phyloP scores from a whole-genome alignment of 2,888 invertebrate species.

The Prosapia bicincta region DNA sequence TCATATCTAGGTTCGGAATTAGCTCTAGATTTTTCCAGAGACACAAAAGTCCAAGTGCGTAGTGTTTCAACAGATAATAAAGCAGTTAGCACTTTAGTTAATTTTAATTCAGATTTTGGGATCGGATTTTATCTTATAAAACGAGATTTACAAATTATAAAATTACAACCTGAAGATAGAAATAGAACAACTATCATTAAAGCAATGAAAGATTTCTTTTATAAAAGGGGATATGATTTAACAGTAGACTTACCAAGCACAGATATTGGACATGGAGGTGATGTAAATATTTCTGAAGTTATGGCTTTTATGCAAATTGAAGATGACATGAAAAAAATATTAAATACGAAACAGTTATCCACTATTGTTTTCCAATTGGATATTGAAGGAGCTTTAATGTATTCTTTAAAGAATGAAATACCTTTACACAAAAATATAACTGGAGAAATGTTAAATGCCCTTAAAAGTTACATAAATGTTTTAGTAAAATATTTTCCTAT shows the following conservation, averaged over 20 bases:
- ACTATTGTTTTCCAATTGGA: slow-evolving; percentile 77
- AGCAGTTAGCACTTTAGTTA: neutral
- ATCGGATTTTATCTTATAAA: neutral
- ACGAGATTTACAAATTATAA: neutral
- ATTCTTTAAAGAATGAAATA: slow-evolving; percentile 81
- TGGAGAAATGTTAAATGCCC: slow-evolving; percentile 66
- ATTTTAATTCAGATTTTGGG: neutral
- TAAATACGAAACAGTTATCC: slow-evolving; percentile 46
- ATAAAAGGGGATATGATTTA: slow-evolving; percentile 28
- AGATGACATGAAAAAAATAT: slow-evolving; percentile 44
- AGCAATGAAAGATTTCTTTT: slow-evolving; percentile 31
- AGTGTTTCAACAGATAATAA: slow-evolving; percentile 43
- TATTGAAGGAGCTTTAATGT: slow-evolving; percentile 80
- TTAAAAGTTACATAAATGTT: slow-evolving; percentile 69
- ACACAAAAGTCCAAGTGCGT: slow-evolving; percentile 55
- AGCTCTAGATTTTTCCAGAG: slow-evolving; percentile 60
- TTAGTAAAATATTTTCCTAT: slow-evolving; percentile 78
- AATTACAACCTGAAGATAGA: neutral
- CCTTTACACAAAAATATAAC: slow-evolving; percentile 63
- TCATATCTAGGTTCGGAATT: slow-evolving; percentile 63
- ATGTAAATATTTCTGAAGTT: slow-evolving; percentile 41
- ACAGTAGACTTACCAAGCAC: slow-evolving; percentile 38
- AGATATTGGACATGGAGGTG: slow-evolving; percentile 48
- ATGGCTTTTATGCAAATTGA: slow-evolving; percentile 43
- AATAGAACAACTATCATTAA: neutral